A percentile compares a stretch with the other conserved stretches of the same genome.
Conservation (phyloP, 2,797 vertebrate species). For the Leptatherina wallacei region DNA sequence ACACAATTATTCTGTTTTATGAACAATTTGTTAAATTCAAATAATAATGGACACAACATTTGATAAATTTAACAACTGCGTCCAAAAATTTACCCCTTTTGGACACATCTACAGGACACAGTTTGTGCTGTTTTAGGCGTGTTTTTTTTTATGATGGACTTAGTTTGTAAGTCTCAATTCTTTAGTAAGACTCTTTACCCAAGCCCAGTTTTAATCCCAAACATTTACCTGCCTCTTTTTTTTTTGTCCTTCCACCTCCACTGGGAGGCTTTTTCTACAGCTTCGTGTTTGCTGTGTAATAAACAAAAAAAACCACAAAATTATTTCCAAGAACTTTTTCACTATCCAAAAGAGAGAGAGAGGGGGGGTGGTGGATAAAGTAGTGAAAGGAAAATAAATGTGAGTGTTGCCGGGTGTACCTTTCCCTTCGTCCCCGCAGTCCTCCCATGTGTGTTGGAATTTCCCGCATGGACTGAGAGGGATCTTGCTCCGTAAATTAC, state of each 20-base stretch:
- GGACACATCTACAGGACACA: too few species aligned
- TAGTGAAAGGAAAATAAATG: slow-evolving; percentile 36
- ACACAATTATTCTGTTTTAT: too few species aligned
- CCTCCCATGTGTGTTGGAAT: slow-evolving; percentile 82
- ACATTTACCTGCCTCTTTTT: not conserved
- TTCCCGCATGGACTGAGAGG: slow-evolving; percentile 82
- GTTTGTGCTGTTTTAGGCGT: too few species aligned
- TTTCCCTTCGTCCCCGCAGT: slow-evolving; percentile 37
- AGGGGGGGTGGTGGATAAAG: not conserved
- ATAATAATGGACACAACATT: not conserved
- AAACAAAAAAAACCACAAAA: not conserved
- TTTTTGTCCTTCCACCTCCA: slow-evolving; percentile 2
- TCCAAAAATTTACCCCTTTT: too few species aligned
- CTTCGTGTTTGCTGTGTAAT: not conserved
- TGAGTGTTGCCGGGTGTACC: slow-evolving; percentile 23
- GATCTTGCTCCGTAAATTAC: slow-evolving; percentile 81
- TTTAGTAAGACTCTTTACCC: too few species aligned
- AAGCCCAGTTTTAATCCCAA: not conserved
- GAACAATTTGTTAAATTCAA: not conserved
- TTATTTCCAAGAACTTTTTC: slow-evolving; percentile 1
- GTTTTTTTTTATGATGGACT: not conserved
- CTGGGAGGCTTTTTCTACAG: not conserved
- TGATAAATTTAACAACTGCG: not conserved
- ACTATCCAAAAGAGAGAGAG: not conserved
- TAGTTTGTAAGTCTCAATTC: too few species aligned